phyloP scores from a whole-genome alignment of 2,888 invertebrate species.

The Himalopsyche kuldschensis region DNA sequence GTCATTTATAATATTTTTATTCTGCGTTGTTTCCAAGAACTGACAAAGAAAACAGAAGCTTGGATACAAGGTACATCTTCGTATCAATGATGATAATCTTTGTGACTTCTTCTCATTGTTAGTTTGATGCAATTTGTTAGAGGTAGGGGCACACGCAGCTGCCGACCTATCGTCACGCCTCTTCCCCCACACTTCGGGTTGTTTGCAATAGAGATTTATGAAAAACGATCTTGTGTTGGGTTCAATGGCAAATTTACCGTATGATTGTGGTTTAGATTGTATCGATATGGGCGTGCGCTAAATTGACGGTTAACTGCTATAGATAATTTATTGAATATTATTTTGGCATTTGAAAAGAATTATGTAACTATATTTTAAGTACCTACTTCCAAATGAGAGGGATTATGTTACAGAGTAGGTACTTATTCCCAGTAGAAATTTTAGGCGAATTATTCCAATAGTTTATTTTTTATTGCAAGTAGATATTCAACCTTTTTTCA shows the following conservation, averaged over 20 bases:
- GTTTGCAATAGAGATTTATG: not conserved
- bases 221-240: not conserved
- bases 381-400: too few species aligned
- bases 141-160: not conserved
- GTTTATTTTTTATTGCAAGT: too few species aligned
- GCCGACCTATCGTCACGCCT: not conserved
- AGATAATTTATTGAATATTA: not conserved
- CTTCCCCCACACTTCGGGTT: not conserved
- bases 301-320: not conserved
- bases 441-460: too few species aligned
- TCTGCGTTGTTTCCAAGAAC: too few species aligned
- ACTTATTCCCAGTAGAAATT: too few species aligned
- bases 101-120: not conserved
- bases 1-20: too few species aligned
- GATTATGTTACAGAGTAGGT: too few species aligned
- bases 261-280: not conserved
- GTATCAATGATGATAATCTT: not conserved
- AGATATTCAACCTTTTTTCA: too few species aligned
- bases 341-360: not conserved
- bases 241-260: not conserved
- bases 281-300: not conserved
- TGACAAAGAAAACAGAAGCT: not conserved
- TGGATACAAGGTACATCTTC: not conserved
- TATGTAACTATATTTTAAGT: too few species aligned
- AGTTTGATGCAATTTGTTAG: slow-evolving; percentile 33